phyloP scores from a whole-genome alignment of 2,888 invertebrate species.

The Lasioglossum marginatum region DNA sequence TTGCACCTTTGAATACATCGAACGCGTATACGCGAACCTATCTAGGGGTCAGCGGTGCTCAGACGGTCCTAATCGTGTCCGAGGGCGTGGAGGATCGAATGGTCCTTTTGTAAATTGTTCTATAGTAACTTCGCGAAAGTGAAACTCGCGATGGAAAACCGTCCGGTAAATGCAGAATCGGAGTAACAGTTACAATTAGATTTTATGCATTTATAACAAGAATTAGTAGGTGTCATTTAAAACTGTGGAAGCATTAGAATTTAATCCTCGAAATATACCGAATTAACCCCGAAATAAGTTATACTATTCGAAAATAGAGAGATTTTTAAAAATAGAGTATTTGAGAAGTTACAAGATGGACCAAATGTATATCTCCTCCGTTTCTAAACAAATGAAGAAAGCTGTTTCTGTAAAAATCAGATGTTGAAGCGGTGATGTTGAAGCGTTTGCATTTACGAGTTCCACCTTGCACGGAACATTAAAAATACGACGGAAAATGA shows the following conservation, averaged over 20 bases:
- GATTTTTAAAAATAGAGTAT: too few species aligned
- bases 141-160: neutral
- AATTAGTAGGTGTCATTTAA: too few species aligned
- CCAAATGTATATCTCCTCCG: too few species aligned
- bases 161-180: neutral
- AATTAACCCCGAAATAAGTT: too few species aligned
- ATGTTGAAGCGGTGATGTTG: neutral
- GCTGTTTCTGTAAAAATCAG: neutral
- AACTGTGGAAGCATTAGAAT: too few species aligned
- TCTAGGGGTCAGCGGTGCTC: slow-evolving; percentile 68
- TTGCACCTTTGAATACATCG: slow-evolving; percentile 82
- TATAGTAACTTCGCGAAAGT: neutral
- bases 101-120: neutral
- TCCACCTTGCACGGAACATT: neutral
- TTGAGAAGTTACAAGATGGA: too few species aligned
- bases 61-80: slow-evolving; percentile 20
- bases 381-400: too few species aligned
- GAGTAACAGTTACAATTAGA: neutral
- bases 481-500: neutral
- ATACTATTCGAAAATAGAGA: too few species aligned
- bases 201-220: too few species aligned
- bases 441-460: neutral
- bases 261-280: too few species aligned
- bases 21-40: slow-evolving; percentile 63
- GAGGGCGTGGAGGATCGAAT: neutral